Conservation (phyloP, 2,797 vertebrate species). For the Artibeus jamaicensis region DNA sequence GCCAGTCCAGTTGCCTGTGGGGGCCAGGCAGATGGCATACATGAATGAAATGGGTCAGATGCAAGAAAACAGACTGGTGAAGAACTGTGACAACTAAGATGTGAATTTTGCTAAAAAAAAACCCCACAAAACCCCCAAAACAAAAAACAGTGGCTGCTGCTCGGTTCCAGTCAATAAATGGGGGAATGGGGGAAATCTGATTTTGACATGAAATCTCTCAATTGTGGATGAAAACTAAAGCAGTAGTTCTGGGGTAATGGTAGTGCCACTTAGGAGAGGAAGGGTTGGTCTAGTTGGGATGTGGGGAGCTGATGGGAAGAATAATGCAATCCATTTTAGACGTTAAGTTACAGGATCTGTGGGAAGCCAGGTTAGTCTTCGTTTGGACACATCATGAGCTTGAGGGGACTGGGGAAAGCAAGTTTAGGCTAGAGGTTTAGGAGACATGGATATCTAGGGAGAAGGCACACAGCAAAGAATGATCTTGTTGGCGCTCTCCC, state of each 20-base stretch:
- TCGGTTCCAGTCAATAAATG: neutral
- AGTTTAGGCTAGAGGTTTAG: neutral
- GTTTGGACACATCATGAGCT: neutral
- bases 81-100: neutral
- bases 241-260: neutral
- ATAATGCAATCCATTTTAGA: neutral
- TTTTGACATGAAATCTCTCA: neutral
- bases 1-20: neutral
- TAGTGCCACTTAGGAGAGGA: neutral
- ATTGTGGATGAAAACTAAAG: neutral
- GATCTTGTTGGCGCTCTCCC: neutral
- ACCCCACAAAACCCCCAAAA: no score
- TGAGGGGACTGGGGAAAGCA: neutral
- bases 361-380: neutral
- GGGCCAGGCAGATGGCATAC: neutral
- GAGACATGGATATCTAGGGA: neutral
- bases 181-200: neutral
- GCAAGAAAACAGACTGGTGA: neutral
- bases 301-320: neutral
- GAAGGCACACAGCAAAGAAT: neutral
- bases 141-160: neutral
- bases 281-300: neutral
- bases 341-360: neutral
- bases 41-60: neutral
- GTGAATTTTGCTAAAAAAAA: neutral